phyloP scores from a whole-genome alignment of 2,888 invertebrate genomes.

The Eurytoma californica region DNA sequence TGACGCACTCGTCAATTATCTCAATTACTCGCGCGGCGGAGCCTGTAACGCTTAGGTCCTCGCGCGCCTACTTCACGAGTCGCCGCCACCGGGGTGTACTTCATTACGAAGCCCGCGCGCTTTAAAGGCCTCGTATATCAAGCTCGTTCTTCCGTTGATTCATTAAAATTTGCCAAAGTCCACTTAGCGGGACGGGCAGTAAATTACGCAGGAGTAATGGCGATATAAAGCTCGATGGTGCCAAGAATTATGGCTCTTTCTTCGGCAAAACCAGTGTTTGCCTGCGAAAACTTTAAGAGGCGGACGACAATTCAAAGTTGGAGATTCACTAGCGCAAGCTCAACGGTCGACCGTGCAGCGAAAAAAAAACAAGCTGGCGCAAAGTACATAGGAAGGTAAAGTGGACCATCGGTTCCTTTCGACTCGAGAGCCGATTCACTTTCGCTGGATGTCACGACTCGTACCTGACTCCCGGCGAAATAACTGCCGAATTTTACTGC shows the following conservation, averaged over 20 bases:
- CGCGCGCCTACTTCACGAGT: neutral
- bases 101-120: neutral
- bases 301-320: constrained; percentile 36
- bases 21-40: constrained; percentile 29
- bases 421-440: too few relatives aligned
- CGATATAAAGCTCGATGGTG: too few relatives aligned
- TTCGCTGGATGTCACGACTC: constrained; percentile 36
- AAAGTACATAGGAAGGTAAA: neutral
- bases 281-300: constrained; percentile 8
- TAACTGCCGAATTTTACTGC: constrained; percentile 62
- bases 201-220: too few relatives aligned
- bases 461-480: constrained; percentile 49
- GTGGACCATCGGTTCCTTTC: neutral
- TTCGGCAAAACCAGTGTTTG: constrained; percentile 26
- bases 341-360: too few relatives aligned
- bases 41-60: constrained; percentile 5
- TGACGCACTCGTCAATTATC: constrained; percentile 50
- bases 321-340: constrained; percentile 27
- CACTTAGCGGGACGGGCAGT: too few relatives aligned
- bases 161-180: too few relatives aligned
- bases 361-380: neutral
- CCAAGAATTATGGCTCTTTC: constrained; percentile 20
- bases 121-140: too few relatives aligned
- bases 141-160: too few relatives aligned
- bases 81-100: neutral